phyloP scores from a whole-genome alignment of 2,113 vertebrate species.

The Bubo bubo region DNA sequence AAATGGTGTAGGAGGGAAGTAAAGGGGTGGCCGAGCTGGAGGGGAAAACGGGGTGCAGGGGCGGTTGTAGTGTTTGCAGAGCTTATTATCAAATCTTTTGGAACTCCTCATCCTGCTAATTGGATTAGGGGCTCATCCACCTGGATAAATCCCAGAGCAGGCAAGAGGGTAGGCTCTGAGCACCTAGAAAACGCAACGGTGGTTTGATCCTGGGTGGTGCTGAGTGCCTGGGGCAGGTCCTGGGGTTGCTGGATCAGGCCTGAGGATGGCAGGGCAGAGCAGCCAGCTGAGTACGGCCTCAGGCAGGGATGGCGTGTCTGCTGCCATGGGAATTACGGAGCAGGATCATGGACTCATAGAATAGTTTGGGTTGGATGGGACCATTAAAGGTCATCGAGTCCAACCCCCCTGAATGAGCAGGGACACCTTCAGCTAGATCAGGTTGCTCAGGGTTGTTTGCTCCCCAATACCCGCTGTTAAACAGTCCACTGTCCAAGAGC shows the following conservation, averaged over 20 bases:
- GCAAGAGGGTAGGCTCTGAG: neutral
- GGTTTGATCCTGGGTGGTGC: neutral
- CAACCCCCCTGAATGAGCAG: neutral
- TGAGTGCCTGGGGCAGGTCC: neutral
- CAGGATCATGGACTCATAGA: neutral
- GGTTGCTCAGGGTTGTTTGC: neutral
- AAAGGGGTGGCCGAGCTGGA: neutral
- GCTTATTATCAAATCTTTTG: neutral
- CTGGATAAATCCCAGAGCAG: neutral
- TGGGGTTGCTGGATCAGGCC: neutral
- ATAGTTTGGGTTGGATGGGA: neutral
- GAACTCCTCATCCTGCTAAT: neutral
- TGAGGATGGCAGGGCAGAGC: neutral
- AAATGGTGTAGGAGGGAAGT: neutral
- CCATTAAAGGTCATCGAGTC: neutral
- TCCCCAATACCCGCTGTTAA: accelerated
- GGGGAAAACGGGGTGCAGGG: neutral
- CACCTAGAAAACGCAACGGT: neutral
- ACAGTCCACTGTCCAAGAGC: neutral
- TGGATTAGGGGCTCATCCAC: neutral
- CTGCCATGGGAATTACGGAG: accelerated
- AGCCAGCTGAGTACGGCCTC: accelerated
- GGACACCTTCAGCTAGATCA: neutral
- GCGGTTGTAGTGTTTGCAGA: neutral
- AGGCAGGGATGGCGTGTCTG: neutral